phyloP scores from a whole-genome alignment of 1,140 invertebrate species.

The Temnothorax curvispinosus region DNA sequence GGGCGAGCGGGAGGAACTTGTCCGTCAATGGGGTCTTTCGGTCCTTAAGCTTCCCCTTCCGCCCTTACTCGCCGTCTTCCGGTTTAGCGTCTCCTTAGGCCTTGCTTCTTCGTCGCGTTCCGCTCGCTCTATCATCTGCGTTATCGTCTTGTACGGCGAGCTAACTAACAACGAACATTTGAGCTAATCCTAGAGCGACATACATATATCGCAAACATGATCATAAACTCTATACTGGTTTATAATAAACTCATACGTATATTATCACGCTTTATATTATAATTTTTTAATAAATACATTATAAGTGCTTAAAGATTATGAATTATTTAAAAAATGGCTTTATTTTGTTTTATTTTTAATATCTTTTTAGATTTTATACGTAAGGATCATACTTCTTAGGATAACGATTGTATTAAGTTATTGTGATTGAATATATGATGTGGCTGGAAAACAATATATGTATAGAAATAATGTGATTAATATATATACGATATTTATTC shows the following conservation, averaged over 20 bases:
- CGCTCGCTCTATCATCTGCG: neutral
- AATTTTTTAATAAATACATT: neutral
- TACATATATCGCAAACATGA: neutral
- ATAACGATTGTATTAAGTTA: neutral
- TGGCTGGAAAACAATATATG: neutral
- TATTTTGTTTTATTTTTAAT: neutral
- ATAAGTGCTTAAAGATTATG: neutral
- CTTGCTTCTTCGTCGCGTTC: constrained; percentile 61
- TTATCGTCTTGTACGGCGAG: neutral
- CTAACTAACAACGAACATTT: constrained; percentile 20
- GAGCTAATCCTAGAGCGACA: constrained; percentile 14
- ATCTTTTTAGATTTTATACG: no score
- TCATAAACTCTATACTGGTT: neutral
- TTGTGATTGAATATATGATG: neutral
- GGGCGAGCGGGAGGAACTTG: constrained; percentile 71
- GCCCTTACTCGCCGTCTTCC: constrained; percentile 80
- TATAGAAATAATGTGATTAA: neutral
- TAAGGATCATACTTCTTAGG: no score
- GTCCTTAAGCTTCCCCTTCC: constrained; percentile 80
- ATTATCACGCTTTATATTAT: neutral
- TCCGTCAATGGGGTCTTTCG: constrained; percentile 76
- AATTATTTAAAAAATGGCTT: neutral
- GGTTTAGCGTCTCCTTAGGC: constrained; percentile 74
- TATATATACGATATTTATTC: neutral
- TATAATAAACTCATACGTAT: neutral